A percentile compares a stretch with the other conserved stretches of the same genome.
phyloP scores from a whole-genome alignment of 2,888 invertebrate genomes.

The Dascillus cervinus region DNA sequence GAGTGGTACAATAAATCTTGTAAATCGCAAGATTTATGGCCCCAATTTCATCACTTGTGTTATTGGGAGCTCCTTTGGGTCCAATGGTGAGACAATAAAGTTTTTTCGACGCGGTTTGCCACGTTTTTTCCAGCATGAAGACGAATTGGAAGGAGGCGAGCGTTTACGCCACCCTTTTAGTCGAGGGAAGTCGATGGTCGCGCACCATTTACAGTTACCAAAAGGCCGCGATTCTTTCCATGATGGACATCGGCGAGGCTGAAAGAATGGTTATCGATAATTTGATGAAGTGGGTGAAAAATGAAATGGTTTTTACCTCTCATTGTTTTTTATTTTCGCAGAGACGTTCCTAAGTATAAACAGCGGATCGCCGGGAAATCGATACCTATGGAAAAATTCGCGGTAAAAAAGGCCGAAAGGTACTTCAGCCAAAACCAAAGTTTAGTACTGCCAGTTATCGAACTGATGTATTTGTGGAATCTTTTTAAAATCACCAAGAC shows the following conservation, averaged over 20 bases:
- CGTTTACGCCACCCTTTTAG: conserved; percentile 60
- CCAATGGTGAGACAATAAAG: conserved; percentile 55
- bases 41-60: conserved; percentile 87
- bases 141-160: conserved; percentile 74
- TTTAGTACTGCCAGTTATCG: conserved; percentile 75
- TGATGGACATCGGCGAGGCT: conserved; percentile 44
- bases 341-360: conserved; percentile 72
- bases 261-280: conserved; percentile 51
- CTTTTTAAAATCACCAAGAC: conserved; percentile 75
- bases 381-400: conserved; percentile 94
- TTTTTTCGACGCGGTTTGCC: not conserved
- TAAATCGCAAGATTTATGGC: conserved; percentile 76
- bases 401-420: conserved; percentile 74
- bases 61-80: conserved; percentile 94
- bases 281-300: conserved; percentile 55
- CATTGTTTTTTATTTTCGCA: conserved; percentile 33
- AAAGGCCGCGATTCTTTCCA: conserved; percentile 63
- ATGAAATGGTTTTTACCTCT: conserved; percentile 1
- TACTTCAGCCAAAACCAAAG: conserved; percentile 66
- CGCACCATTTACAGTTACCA: conserved; percentile 86
- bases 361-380: conserved; percentile 94
- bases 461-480: conserved; percentile 90
- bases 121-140: conserved; percentile 45
- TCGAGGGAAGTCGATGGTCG: conserved; percentile 84
- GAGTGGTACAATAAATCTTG: conserved; percentile 74